Evolutionary conservation across 2,888 invertebrate genomes (phyloP).

Genomic region (Agelastica alni): DNA sequence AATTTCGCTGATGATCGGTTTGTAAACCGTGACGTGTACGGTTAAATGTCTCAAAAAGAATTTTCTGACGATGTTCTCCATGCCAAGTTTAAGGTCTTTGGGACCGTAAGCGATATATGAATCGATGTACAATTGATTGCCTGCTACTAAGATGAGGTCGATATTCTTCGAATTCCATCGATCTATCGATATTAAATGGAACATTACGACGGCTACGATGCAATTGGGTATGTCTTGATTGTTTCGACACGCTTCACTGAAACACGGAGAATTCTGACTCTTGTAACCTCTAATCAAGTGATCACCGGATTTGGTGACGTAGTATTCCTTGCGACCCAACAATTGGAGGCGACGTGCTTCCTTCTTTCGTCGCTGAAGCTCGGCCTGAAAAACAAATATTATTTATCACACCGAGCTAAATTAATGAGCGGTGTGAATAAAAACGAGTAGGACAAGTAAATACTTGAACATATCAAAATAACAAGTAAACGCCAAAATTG

Average conservation of each 20-base stretch:
- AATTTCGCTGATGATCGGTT: slow-evolving; percentile 45
- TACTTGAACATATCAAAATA: no score
- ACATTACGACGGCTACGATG: slow-evolving; percentile 62
- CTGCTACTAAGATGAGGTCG: slow-evolving; percentile 62
- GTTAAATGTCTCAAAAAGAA: slow-evolving; percentile 61
- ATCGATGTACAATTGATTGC: slow-evolving; percentile 65
- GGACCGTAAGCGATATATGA: slow-evolving; percentile 63
- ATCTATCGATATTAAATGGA: slow-evolving; percentile 58
- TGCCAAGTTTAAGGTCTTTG: slow-evolving; percentile 51
- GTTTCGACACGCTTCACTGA: slow-evolving; percentile 57
- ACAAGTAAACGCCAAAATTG: no score
- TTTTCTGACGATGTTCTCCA: slow-evolving; percentile 57
- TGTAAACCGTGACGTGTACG: slow-evolving; percentile 46
- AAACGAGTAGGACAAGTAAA: no score
- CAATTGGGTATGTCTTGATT: slow-evolving; percentile 57
- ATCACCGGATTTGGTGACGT: slow-evolving; percentile 50
- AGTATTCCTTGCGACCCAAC: slow-evolving; percentile 52
- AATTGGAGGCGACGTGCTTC: slow-evolving; percentile 50
- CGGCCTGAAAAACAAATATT: slow-evolving; percentile 39
- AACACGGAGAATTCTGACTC: slow-evolving; percentile 51
- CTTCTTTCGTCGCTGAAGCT: slow-evolving; percentile 40
- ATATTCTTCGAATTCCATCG: slow-evolving; percentile 62
- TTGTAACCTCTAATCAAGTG: slow-evolving; percentile 58
- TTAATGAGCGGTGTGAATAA: no score
- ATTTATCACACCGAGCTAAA: no score